Evolutionary conservation across 2,113 vertebrate genomes (phyloP).

Genomic region (Erinaceus europaeus): DNA sequence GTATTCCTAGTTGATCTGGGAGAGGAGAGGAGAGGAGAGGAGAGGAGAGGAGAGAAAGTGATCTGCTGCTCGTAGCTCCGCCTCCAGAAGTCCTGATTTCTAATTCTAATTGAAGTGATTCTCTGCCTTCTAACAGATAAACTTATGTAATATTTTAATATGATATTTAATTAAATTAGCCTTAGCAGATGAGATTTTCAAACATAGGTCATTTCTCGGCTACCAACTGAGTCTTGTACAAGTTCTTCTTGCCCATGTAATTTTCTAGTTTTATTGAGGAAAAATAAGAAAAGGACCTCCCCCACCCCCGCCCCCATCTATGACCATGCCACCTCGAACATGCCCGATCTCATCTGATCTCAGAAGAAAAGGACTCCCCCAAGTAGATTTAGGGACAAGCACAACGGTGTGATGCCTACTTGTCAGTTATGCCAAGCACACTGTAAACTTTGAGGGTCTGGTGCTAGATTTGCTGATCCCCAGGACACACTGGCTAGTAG

Average conservation of each 20-base stretch:
- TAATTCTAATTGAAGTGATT: slow-evolving; percentile 43
- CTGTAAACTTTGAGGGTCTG: background rate
- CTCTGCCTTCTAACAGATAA: slow-evolving; percentile 37
- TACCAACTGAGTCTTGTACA: slow-evolving; percentile 9
- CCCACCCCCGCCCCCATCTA: too few species aligned
- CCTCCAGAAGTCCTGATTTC: too few species aligned
- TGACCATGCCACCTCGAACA: too few species aligned
- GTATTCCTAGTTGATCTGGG: too few species aligned
- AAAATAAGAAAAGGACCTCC: background rate
- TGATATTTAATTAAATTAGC: slow-evolving; percentile 51
- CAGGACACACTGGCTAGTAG: background rate
- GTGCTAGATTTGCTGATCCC: background rate
- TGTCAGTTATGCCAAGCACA: background rate
- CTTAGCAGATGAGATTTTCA: slow-evolving; percentile 52
- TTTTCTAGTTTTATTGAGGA: slow-evolving; percentile 27
- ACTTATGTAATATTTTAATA: slow-evolving; percentile 58
- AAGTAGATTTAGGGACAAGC: background rate
- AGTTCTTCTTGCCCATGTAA: background rate
- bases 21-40: too few species aligned
- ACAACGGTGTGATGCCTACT: background rate
- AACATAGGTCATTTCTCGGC: slow-evolving; percentile 36
- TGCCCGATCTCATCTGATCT: too few species aligned
- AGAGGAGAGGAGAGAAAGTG: too few species aligned
- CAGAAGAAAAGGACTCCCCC: too few species aligned
- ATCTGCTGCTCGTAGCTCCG: too few species aligned